These are phyloP conservation scores for Phalanger gymnotis DNA, from an alignment of 2,797 vertebrate species.

Conservation along the genomic window DNA sequence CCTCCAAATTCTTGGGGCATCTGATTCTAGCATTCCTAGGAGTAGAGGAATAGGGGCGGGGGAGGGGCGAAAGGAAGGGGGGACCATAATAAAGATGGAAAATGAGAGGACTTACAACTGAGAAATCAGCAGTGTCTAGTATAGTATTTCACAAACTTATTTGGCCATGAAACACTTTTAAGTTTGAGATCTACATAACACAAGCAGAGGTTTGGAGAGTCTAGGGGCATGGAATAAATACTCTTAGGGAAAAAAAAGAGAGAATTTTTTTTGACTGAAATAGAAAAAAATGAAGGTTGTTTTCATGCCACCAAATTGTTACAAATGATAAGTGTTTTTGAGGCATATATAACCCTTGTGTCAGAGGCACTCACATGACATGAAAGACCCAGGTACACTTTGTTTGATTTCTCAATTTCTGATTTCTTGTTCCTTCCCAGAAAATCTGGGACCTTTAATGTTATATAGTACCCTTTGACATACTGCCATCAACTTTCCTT, in stretches of 20 bases:
- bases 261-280: not conserved
- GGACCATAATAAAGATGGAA: not conserved
- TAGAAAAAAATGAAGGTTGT: not conserved
- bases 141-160: not conserved
- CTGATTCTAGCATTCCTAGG: not conserved
- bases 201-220: not conserved
- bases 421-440: not conserved
- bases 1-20: not conserved
- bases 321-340: not conserved
- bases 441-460: not conserved
- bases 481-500: not conserved
- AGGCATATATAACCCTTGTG: not conserved
- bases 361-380: not conserved
- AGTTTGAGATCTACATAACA: not conserved
- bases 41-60: not conserved
- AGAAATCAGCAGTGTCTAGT: not conserved
- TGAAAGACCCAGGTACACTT: not conserved
- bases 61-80: too few relatives aligned
- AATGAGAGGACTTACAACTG: not conserved
- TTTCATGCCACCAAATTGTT: not conserved
- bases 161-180: not conserved
- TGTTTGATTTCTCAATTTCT: not conserved
- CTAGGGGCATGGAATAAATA: not conserved
- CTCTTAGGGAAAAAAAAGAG: not conserved
- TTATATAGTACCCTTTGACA: not conserved